Conservation (phyloP, 2,888 invertebrate species). For the Drosophila longiperda region DNA sequence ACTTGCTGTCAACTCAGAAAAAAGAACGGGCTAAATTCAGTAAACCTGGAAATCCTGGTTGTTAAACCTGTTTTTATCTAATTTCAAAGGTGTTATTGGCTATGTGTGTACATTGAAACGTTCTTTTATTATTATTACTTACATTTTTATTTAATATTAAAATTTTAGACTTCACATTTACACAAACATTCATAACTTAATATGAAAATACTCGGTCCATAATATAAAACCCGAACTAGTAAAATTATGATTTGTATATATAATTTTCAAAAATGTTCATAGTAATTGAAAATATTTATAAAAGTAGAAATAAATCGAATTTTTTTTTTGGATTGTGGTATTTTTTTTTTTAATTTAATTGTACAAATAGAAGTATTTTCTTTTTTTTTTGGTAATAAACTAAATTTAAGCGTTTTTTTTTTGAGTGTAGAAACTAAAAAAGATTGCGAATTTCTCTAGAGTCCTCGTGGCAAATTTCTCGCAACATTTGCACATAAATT, state of each 20-base stretch:
- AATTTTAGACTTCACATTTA: background rate
- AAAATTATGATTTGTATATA: background rate
- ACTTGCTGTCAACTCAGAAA: conserved; percentile 65
- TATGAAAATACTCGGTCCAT: background rate
- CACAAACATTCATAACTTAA: background rate
- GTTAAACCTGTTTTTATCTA: background rate
- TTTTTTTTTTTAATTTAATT: background rate
- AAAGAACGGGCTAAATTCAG: background rate
- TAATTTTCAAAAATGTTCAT: background rate
- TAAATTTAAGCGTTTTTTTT: background rate
- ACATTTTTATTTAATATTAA: background rate
- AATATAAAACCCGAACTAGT: background rate
- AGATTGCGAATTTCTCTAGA: conserved; percentile 68
- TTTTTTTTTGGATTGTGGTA: background rate
- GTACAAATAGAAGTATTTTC: background rate
- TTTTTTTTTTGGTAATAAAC: background rate
- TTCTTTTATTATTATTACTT: background rate
- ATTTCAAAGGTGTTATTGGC: too few relatives aligned
- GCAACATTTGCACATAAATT: conserved; percentile 78
- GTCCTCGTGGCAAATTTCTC: conserved; percentile 57
- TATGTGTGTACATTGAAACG: background rate
- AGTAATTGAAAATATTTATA: background rate
- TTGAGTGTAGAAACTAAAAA: conserved; percentile 43
- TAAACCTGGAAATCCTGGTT: background rate
- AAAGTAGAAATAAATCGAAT: background rate